Conservation (phyloP, 2,113 vertebrate genomes). For the Ceyx melanurus region DNA sequence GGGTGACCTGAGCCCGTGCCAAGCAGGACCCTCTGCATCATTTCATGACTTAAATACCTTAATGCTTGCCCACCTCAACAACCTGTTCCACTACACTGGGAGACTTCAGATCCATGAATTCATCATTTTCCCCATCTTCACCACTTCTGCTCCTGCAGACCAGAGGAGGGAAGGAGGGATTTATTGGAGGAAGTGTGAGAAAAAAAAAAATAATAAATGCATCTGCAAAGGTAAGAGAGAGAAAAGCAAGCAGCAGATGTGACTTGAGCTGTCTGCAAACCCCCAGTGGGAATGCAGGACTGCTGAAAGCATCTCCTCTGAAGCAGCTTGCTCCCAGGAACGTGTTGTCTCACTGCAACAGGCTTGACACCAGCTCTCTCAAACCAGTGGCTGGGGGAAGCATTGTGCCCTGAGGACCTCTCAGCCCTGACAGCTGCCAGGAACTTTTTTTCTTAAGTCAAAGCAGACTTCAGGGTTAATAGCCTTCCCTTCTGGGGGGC, state of each 20-base stretch:
- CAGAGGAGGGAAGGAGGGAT: not conserved
- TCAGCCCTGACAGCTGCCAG: not conserved
- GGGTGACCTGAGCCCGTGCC: not conserved
- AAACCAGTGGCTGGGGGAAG: not conserved
- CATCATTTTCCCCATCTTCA: not conserved
- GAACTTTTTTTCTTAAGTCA: not conserved
- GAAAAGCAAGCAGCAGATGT: constrained; percentile 9
- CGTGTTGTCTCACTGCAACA: not conserved
- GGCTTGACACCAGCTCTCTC: not conserved
- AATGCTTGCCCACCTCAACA: not conserved
- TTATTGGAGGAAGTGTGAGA: not conserved
- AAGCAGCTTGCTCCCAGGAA: not conserved
- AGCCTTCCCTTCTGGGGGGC: not conserved
- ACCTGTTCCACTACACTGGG: not conserved
- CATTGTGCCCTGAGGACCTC: not conserved
- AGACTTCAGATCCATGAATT: constrained; percentile 21
- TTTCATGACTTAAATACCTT: not conserved
- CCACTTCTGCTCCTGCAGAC: not conserved
- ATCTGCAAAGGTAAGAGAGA: constrained; percentile 39
- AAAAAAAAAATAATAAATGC: not conserved
- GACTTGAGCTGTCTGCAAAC: not conserved
- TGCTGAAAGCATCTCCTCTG: not conserved
- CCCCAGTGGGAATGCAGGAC: not conserved
- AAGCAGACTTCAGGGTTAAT: not conserved
- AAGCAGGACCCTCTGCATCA: not conserved